Evolutionary conservation across 2,113 vertebrate species (phyloP), one percentile per base, ranked within the genome.

Genomic region (Pelmatolapia mariae): DNA sequence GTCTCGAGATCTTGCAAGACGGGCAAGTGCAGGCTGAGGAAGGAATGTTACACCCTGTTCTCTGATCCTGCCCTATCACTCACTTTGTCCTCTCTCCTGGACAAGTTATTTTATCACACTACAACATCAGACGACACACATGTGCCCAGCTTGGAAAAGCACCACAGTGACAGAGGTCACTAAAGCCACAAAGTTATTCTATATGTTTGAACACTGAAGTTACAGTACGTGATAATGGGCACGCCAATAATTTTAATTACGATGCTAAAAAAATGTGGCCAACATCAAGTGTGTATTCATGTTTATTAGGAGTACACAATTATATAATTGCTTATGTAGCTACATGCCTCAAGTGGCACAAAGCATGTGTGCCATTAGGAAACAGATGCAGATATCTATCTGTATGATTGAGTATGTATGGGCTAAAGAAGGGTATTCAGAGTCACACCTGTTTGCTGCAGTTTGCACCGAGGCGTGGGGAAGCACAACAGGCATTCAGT

Each of bases 371-470:
- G 29, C 26, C 45, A 33, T 52, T 78, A 33, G 4, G 9, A 52
- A 73, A 85, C 31, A 29, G 19, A 7, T 22, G 15, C 5, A 19
- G 7, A 53, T 11, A 85, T 88, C 15, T 53, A 36, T 84, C n/a
- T 88, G 38, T 88, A 57, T 92, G 91, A 89, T 89, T 83, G 66
- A 90, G 88, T 85, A 54, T 83, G 22, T 86, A 45, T 52, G 10
- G 73, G 43, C 78, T 93, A 91, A 92, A 91, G 84, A 76, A 81
- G 71, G n/a, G 79, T 87, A 40, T 87, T 89, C 87, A 83, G 86
- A 94, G 89, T 96, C 94, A 91, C 96, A 96, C 95, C 94, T 96
- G 95, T 89, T 95, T 96, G 96, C 94, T 94, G 95, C 91, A 95
- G 94, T 96, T 97, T 97, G 92, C 96, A 96, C 94, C 85, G 85